Conservation (phyloP, 2,113 vertebrate species). For the Rhinolophus ferrumequinum region DNA sequence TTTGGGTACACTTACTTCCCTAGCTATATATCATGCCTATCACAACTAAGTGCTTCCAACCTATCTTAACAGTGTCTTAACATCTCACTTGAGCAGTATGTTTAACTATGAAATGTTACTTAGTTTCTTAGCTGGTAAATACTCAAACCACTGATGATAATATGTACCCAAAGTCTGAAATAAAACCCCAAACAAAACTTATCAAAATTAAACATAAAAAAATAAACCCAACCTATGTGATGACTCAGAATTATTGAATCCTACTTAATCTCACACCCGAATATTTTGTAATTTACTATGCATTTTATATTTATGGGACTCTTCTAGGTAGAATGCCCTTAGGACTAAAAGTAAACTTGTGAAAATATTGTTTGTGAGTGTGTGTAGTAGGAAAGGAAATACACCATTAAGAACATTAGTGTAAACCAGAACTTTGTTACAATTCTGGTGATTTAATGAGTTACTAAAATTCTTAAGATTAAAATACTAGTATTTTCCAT, state of each 20-base stretch:
- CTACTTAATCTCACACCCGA: background rate
- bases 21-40: conserved; percentile 87
- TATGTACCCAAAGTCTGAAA: background rate
- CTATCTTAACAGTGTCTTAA: conserved; percentile 71
- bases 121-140: conserved; percentile 72
- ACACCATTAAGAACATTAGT: background rate
- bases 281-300: background rate
- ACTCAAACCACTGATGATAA: conserved; percentile 51
- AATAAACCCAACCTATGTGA: background rate
- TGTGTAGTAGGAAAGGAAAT: conserved; percentile 53
- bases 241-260: conserved; percentile 10
- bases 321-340: background rate
- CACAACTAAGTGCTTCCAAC: conserved; percentile 86
- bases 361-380: background rate
- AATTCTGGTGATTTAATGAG: conserved; percentile 27
- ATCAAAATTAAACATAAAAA: conserved; percentile 13
- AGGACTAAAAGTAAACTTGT: background rate
- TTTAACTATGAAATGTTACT: conserved; percentile 71
- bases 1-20: conserved; percentile 86
- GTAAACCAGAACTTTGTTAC: background rate
- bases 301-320: background rate
- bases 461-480: background rate
- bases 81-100: conserved; percentile 67
- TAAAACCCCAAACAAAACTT: conserved; percentile 27
- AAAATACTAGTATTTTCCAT: conserved; percentile 8